phyloP scores from a whole-genome alignment of 2,797 vertebrate species.

The Eulemur coronatus region DNA sequence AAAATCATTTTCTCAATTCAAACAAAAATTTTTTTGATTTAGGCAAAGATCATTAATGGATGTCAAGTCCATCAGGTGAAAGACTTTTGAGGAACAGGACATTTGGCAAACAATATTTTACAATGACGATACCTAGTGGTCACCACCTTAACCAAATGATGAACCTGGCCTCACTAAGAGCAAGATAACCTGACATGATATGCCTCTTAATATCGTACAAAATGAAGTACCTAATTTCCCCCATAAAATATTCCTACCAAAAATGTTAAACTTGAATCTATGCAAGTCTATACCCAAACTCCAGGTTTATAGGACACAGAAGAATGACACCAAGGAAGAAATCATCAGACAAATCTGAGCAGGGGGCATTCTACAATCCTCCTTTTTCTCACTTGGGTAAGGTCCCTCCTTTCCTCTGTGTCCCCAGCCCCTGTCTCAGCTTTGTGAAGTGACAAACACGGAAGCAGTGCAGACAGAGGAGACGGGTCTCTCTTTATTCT shows the following conservation, averaged over 20 bases:
- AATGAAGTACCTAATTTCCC: neutral
- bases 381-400: neutral
- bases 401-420: neutral
- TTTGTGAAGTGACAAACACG: neutral
- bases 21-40: neutral
- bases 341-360: no score
- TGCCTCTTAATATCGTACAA: neutral
- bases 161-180: neutral
- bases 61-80: neutral
- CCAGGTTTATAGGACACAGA: neutral
- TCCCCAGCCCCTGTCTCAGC: neutral
- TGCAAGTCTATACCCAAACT: neutral
- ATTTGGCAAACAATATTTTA: neutral
- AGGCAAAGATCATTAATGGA: neutral
- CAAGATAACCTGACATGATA: neutral
- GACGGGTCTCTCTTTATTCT: neutral
- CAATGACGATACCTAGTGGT: neutral
- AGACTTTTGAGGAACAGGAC: neutral
- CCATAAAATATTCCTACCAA: neutral
- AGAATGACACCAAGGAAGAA: neutral
- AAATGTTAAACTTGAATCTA: neutral
- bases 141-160: neutral
- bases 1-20: conserved; percentile 3
- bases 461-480: neutral
- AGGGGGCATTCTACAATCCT: no score